Evolutionary conservation across 2,888 invertebrate species (phyloP).

Genomic region (Dynastes tityus): DNA sequence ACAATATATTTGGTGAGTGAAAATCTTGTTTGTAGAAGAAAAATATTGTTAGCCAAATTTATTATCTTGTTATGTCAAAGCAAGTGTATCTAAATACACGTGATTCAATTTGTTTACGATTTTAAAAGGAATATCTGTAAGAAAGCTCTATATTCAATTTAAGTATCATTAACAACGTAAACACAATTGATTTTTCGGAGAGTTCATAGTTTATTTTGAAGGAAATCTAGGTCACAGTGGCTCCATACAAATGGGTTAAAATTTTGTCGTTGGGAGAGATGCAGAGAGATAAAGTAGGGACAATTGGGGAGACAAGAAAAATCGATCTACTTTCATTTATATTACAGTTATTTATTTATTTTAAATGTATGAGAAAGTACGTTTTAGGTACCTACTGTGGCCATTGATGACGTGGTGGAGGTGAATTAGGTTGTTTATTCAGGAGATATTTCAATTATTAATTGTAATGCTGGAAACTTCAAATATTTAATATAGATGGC

Average conservation of each 20-base stretch:
- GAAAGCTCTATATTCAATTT: not conserved
- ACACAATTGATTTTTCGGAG: conserved; percentile 49
- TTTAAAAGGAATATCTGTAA: conserved; percentile 10
- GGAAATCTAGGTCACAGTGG: conserved; percentile 49
- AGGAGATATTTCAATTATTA: conserved; percentile 20
- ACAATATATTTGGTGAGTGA: conserved; percentile 43
- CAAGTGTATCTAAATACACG: not conserved
- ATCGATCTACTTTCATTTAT: not conserved
- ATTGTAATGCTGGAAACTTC: too few relatives aligned
- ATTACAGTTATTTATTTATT: not conserved
- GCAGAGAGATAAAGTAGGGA: not conserved
- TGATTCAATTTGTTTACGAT: not conserved
- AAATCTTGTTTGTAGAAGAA: not conserved
- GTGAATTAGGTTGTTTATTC: conserved; percentile 14
- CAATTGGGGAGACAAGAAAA: conserved; percentile 2
- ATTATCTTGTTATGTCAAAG: not conserved
- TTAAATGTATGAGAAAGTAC: not conserved
- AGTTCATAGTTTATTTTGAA: conserved; percentile 37
- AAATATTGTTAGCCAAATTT: not conserved
- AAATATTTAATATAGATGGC: too few relatives aligned
- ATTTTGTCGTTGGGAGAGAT: conserved; percentile 30
- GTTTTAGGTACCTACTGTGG: not conserved
- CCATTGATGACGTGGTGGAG: conserved; percentile 12
- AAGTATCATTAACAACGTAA: conserved; percentile 39
- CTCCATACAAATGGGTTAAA: conserved; percentile 44